These are phyloP conservation scores for Nettapus auritus DNA, from an alignment of 2,113 vertebrate genomes.

Conservation along the genomic window DNA sequence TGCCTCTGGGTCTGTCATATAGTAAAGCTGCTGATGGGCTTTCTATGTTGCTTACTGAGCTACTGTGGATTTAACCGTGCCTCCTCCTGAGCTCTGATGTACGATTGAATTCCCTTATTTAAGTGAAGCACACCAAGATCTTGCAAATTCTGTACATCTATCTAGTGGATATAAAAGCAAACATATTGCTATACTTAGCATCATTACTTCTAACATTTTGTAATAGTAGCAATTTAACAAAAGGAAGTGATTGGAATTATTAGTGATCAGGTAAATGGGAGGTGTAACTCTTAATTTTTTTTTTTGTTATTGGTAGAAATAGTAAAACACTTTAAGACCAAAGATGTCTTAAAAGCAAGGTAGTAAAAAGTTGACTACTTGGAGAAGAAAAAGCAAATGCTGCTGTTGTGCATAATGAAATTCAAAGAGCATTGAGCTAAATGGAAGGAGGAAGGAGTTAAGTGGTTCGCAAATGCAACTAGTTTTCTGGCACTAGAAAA, in stretches of 20 bases:
- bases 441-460: not conserved
- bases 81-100: not conserved
- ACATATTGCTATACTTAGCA: not conserved
- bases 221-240: not conserved
- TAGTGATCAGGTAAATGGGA: not conserved
- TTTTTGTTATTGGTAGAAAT: not conserved
- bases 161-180: not conserved
- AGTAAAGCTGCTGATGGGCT: slow-evolving; percentile 43
- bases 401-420: too few species aligned
- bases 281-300: not conserved
- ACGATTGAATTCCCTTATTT: slow-evolving; percentile 30
- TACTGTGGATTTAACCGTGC: not conserved
- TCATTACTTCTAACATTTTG: not conserved
- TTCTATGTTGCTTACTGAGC: slow-evolving; percentile 37
- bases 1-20: slow-evolving; percentile 60
- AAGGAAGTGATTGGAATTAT: not conserved
- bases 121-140: not conserved
- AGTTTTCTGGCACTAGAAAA: not conserved
- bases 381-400: not conserved
- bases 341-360: not conserved
- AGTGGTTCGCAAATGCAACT: not conserved
- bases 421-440: not conserved
- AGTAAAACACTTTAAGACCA: not conserved
- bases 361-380: not conserved
- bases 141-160: not conserved